Base-by-base conservation (phyloP, 2,797 vertebrate genomes). In the Lacerta agilis region DNA sequence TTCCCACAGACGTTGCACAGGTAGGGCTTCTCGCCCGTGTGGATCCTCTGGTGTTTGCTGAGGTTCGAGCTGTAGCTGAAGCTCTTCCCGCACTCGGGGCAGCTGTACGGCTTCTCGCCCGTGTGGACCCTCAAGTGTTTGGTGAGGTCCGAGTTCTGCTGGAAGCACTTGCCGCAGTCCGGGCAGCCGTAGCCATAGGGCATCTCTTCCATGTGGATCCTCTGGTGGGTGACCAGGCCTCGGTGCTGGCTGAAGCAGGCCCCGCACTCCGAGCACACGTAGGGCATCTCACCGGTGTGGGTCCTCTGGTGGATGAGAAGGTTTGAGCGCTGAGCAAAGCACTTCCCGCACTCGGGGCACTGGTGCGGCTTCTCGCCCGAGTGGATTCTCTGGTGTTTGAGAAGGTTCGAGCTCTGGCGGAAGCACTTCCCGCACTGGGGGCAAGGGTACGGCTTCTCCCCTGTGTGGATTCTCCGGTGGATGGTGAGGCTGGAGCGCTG, bases 401-500 rank as follows among this genome's bases (percentile, higher is more conserved):
- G 91, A 6, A 96, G 93, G 45, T 93, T 94, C 0, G 95, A 96
- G 36, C 94, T 95, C 89, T 95, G 95, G 45, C 95, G 95, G 67
- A 95, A 96, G 75, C 95, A 93, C 43, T 94, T 95, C 55, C 95
- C 95, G 8, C 95, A 96, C 29, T 95, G 93, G 2, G 66, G 90
- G 36, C 95, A 96, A 0, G 33, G 84, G 86, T 95, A 95, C 2
- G 95, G 95, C 55, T 90, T 92, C 77, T 96, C 95, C 3, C 95
- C 95, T 0, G 95, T 96, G 83, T 96, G 95, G 69, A 92, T 95
- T 33, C 95, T 83, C 86, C 95, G 94, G 67, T 96, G 95, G 67
- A 94, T 89, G 3, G 92, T 93, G 6, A 95, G 92, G 83, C 94
- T 94, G 1, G 95, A 94, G 25, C 94, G 93, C 83, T 96, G 95